Base-by-base conservation (phyloP, 2,113 vertebrate genomes). In the Morone chrysops region DNA sequence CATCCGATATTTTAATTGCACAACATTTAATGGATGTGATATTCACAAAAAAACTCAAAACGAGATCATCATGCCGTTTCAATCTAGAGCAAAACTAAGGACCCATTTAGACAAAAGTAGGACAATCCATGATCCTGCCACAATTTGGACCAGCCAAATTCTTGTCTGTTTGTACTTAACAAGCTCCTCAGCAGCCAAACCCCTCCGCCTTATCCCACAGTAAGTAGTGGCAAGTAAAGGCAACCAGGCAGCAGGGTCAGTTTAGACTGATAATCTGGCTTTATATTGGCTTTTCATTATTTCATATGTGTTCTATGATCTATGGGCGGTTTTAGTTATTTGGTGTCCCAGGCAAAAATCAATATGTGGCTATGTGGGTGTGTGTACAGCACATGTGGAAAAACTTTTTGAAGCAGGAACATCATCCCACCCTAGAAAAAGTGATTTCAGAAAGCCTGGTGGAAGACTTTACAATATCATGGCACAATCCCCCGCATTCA, bases 381-480 rank as follows among this genome's bases (percentile, higher is more conserved):
- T 79, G 70, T 45, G 17, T 47, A 70, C 38, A 75, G 48, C 76
- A 75, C 77, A 75, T 75, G 80, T 85, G 75, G 87, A 84, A 89
- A 89, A 85, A 31, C 10, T 40, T 61, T 45, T 67, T 36, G 61
- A 73, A 59, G 13, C n/a, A 25, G 65, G 48, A 81, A 62, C 48
- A 67, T 75, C 74, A 75, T 65, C 71, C 59, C 65, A 51, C 43
- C 11, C 75, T 20, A 57, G 66, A 71, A 67, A 86, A 81, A 57
- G 22, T 48, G 36, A 65, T 69, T 75, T 70, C 38, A 81, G 40
- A 3, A 4, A 63, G 48, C 2, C 53, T 25, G 41, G 62, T 56
- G 45, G 56, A 53, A 78, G 13, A 80, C 20, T 25, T 57, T 22
- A 18, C 38, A 47, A 60, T 63, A 66, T 51, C 60, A 57, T 43